Percentiles rank a stretch among this genome's conserved stretches.
Conservation (phyloP, 2,888 invertebrate species). For the Suillia variegata region DNA sequence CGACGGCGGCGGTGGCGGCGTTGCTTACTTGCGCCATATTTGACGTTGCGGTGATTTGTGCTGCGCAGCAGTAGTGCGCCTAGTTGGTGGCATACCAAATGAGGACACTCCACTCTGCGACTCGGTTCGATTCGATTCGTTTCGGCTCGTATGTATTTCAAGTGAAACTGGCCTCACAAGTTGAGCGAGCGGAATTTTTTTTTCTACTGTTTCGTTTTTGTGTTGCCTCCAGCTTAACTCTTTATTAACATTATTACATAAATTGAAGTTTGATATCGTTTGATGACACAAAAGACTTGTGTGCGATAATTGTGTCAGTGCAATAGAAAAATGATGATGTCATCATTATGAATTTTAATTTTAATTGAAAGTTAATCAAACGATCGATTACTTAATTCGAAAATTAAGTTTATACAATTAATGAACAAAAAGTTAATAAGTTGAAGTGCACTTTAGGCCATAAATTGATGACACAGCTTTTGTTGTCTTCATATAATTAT, state of each 20-base stretch:
- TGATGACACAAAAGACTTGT: neutral
- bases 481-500: no score
- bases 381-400: no score
- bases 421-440: no score
- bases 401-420: no score
- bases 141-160: constrained; percentile 30
- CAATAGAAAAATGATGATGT: no score
- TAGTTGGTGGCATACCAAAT: constrained; percentile 52
- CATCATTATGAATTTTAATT: no score
- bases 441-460: no score
- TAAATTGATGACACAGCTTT: no score
- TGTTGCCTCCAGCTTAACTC: no score
- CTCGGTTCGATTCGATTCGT: no score
- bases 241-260: neutral
- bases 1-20: no score
- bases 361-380: no score
- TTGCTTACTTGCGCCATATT: constrained; percentile 7
- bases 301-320: neutral
- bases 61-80: constrained; percentile 32
- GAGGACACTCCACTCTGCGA: constrained; percentile 30
- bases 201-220: neutral
- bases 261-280: neutral
- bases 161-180: constrained; percentile 46
- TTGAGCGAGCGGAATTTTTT: constrained; percentile 23
- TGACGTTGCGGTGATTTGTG: constrained; percentile 29